Evolutionary conservation across 2,113 vertebrate genomes (phyloP).

Genomic region (Tylochromis polylepis): DNA sequence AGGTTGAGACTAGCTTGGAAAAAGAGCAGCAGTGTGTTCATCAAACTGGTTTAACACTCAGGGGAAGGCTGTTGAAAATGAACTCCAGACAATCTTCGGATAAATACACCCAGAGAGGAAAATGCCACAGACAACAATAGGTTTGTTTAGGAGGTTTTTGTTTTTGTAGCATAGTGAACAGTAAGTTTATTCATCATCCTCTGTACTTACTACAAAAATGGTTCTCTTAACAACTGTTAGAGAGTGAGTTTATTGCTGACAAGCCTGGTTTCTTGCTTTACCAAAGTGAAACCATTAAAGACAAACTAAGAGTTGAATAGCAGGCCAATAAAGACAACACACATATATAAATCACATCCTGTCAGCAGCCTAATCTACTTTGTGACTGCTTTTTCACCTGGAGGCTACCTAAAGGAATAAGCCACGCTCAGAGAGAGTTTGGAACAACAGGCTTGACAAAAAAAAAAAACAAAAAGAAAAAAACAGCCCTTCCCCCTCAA

Average conservation of each 20-base stretch:
- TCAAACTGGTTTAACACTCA: slow-evolving; percentile 5
- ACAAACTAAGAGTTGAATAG: background rate
- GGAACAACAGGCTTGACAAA: slow-evolving; percentile 35
- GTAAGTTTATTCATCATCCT: background rate
- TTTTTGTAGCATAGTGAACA: background rate
- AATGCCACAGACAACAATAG: background rate
- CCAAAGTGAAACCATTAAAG: background rate
- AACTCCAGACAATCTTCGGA: slow-evolving; percentile 5
- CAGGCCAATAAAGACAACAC: background rate
- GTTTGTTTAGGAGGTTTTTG: background rate
- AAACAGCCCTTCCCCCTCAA: background rate
- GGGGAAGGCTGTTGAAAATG: slow-evolving; percentile 18
- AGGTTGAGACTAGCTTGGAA: slow-evolving; percentile 20
- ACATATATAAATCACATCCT: slow-evolving; percentile 47
- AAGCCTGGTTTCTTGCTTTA: background rate
- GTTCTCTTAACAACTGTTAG: background rate
- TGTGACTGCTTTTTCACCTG: slow-evolving; percentile 64
- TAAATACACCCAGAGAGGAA: slow-evolving; percentile 1
- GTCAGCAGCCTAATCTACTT: slow-evolving; percentile 37
- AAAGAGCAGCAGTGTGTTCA: background rate
- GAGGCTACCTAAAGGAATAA: background rate
- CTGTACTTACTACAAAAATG: background rate
- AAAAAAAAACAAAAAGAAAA: slow-evolving; percentile 1
- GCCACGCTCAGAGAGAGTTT: slow-evolving; percentile 34
- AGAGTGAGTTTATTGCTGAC: background rate